Evolutionary conservation across 2,113 vertebrate genomes (phyloP), one percentile per base, ranked within the genome.

Genomic region (Lagopus leucura): DNA sequence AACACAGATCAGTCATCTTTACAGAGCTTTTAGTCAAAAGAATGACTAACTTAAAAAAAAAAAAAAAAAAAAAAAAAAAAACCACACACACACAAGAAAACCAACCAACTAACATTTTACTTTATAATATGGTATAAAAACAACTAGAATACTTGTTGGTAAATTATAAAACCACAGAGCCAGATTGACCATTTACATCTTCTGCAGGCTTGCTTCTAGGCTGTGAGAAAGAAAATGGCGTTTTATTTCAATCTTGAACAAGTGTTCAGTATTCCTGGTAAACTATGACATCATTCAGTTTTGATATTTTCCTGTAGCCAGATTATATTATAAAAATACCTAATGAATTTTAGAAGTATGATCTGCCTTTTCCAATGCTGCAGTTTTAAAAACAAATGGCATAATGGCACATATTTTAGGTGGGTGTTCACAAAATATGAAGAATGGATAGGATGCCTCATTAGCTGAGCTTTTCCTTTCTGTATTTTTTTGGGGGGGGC

Each of bases 401-500:
- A 90, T 60, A 30, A 21, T 77, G 21, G 47, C 76, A 92, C 58
- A n/a, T 25, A 94, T 86, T 86, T 86, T 92, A 82, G 38, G 61
- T 90, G 38, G 57, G 52, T 1, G 4, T 86, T 90, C 36, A 47
- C 88, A 45, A 71, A 77, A 83, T 1, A 24, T 6, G 32, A 63
- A 73, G 28, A 88, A 67, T 30, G 3, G 7, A 80, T 50, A 6
- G 2, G 36, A 38, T 64, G n/a, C 32, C 24, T 77, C 34, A 22
- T 66, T 45, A n/a, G 58, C 28, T 70, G 40, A 66, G 43, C 57
- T 80, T 90, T 86, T 58, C 27, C 24, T n/a, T 83, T 64, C 34
- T 43, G 11, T 32, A 24, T n/a, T 8, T n/a, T 34, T 32, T 36
- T 52, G 50, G 6, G 21, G 20, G 5, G 36, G 36, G 34, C n/a